Evolutionary conservation across 1,140 invertebrate species (phyloP).

Genomic region (Teleogryllus occipitalis): DNA sequence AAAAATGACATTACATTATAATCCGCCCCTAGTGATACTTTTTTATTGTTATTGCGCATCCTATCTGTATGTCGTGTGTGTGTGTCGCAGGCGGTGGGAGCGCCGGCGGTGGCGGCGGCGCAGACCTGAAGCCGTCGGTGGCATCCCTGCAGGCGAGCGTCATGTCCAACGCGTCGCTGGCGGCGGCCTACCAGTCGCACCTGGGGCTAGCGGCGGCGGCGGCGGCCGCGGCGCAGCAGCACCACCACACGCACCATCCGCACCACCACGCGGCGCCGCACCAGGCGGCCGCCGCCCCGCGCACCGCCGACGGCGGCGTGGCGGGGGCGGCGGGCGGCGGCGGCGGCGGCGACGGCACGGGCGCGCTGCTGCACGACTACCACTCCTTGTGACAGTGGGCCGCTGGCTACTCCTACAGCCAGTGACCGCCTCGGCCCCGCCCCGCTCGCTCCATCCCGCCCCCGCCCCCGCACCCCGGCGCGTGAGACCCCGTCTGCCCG

Average conservation of each 20-base stretch:
- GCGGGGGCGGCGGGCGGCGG: conserved; percentile 5
- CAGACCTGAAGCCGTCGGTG: conserved; percentile 28
- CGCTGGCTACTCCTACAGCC: conserved; percentile 29
- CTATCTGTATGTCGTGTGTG: too few relatives aligned
- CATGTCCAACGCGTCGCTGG: conserved; percentile 27
- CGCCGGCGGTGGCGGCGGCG: background rate
- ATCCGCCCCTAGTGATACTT: too few relatives aligned
- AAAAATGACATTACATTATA: too few relatives aligned
- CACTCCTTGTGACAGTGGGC: conserved; percentile 34
- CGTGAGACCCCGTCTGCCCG: too few relatives aligned
- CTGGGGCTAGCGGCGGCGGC: conserved; percentile 19
- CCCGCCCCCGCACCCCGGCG: too few relatives aligned
- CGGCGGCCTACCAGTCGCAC: conserved; percentile 28
- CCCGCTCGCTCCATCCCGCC: too few relatives aligned
- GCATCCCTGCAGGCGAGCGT: conserved; percentile 27
- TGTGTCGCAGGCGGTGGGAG: too few relatives aligned
- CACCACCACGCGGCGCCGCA: conserved; percentile 13
- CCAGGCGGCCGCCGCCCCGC: conserved; percentile 23
- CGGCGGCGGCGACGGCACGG: conserved; percentile 22
- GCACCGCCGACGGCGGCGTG: conserved; percentile 14
- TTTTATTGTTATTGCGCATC: too few relatives aligned
- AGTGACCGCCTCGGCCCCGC: conserved; percentile 16
- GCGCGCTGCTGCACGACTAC: conserved; percentile 30
- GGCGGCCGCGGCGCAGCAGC: conserved; percentile 13
- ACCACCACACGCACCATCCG: conserved; percentile 18